A percentile compares a stretch with the other conserved stretches of the same genome.
phyloP scores from a whole-genome alignment of 2,888 invertebrate genomes.

The Pteria penguin region DNA sequence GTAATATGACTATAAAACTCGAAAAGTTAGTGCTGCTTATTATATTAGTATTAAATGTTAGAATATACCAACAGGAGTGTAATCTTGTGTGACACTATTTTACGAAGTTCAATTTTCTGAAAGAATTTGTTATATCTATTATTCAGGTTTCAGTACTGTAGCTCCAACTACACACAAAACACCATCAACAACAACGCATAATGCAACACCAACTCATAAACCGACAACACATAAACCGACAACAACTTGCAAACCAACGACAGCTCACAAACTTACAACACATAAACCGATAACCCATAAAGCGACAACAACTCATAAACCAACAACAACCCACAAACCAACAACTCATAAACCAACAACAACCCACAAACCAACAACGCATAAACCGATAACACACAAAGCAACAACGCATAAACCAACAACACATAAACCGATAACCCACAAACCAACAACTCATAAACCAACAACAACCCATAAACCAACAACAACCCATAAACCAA shows the following conservation, averaged over 20 bases:
- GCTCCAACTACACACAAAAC: background rate
- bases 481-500: background rate
- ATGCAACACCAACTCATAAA: background rate
- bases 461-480: too few relatives aligned
- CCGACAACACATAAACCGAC: background rate
- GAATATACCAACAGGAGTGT: too few relatives aligned
- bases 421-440: background rate
- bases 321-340: background rate
- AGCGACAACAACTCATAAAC: background rate
- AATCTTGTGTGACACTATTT: too few relatives aligned
- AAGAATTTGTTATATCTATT: too few relatives aligned
- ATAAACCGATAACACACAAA: too few relatives aligned
- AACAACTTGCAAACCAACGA: background rate
- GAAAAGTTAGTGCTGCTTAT: too few relatives aligned
- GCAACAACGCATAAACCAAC: conserved; percentile 14
- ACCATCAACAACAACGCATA: background rate
- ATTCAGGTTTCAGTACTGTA: too few relatives aligned
- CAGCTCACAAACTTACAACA: background rate
- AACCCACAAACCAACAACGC: background rate
- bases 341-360: background rate
- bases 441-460: background rate
- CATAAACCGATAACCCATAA: conserved; percentile 3
- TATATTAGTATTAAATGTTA: too few relatives aligned
- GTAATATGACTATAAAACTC: too few relatives aligned
- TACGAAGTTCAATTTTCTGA: too few relatives aligned